These are phyloP conservation scores for Rhopilema esculentum DNA, from an alignment of 30 jellyfish, hydroid and myxozoan species.

Conservation along the genomic window DNA sequence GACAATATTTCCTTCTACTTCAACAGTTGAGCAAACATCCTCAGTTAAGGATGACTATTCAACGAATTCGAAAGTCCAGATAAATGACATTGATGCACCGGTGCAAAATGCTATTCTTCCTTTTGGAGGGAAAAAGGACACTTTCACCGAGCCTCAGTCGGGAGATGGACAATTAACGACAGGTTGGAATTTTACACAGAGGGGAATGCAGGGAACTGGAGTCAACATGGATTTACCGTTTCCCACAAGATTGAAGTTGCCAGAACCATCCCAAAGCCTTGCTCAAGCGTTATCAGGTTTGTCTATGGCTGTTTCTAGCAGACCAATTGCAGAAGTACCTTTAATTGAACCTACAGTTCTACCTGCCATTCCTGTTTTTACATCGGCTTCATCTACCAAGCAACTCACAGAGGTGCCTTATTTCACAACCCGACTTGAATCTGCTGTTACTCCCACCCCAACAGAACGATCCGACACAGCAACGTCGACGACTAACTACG, in stretches of 20 bases:
- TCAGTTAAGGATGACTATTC: background rate
- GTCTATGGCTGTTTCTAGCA: constrained; percentile 31
- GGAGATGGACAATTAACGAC: constrained; percentile 34
- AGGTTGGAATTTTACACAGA: background rate
- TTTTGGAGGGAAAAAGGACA: constrained; percentile 23
- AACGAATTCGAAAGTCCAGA: constrained; percentile 25
- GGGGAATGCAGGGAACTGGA: background rate
- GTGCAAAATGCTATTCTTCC: constrained; percentile 67
- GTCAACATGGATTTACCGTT: constrained; percentile 54
- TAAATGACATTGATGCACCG: constrained; percentile 70
- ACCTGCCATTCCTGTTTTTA: background rate
- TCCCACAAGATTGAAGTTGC: constrained; percentile 53
- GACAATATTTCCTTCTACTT: constrained; percentile 25
- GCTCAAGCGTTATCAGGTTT: constrained; percentile 57
- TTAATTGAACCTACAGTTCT: background rate
- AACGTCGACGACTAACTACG: background rate
- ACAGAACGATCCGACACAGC: no score
- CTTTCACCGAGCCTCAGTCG: constrained; percentile 15
- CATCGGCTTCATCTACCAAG: background rate
- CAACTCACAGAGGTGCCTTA: background rate
- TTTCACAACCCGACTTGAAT: background rate
- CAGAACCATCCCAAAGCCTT: constrained; percentile 57
- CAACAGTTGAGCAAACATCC: background rate
- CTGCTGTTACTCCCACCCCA: background rate
- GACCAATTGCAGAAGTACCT: background rate